These are phyloP conservation scores for Caradrina clavipalpis DNA, from an alignment of 2,888 invertebrate genomes.

Conservation along the genomic window DNA sequence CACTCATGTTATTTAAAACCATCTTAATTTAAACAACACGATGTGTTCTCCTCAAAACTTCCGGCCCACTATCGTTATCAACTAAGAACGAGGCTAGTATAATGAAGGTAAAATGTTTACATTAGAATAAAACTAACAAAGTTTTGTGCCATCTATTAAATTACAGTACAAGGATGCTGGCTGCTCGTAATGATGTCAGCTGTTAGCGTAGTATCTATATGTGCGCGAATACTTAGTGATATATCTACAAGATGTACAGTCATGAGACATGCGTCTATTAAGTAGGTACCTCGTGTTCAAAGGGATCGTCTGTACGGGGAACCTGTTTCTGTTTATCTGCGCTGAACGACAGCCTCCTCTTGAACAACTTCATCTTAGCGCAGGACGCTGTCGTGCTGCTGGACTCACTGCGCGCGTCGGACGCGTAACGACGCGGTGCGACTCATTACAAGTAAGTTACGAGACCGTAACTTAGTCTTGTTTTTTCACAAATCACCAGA, in stretches of 20 bases:
- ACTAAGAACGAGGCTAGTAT: slow-evolving; percentile 58
- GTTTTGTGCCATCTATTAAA: slow-evolving; percentile 30
- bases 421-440: slow-evolving; percentile 67
- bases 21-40: slow-evolving; percentile 41
- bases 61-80: slow-evolving; percentile 63
- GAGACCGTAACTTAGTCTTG: slow-evolving; percentile 50
- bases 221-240: slow-evolving; percentile 38
- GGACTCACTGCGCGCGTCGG: slow-evolving; percentile 74
- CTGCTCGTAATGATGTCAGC: slow-evolving; percentile 50
- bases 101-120: slow-evolving; percentile 40
- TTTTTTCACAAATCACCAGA: slow-evolving; percentile 48
- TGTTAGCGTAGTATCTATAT: slow-evolving; percentile 35
- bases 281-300: slow-evolving; percentile 88
- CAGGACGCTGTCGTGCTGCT: slow-evolving; percentile 67
- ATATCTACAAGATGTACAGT: slow-evolving; percentile 49
- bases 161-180: slow-evolving; percentile 40
- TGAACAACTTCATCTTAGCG: slow-evolving; percentile 88
- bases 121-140: slow-evolving; percentile 24
- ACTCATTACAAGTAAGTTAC: slow-evolving; percentile 69
- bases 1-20: slow-evolving; percentile 40
- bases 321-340: slow-evolving; percentile 89
- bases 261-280: slow-evolving; percentile 63
- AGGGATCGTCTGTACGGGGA: slow-evolving; percentile 85
- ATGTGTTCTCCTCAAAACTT: slow-evolving; percentile 36
- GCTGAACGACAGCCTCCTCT: slow-evolving; percentile 88